Percentiles rank a stretch among this genome's conserved stretches.
phyloP scores from a whole-genome alignment of 2,888 invertebrate species.

The Eubasilissa splendida region DNA sequence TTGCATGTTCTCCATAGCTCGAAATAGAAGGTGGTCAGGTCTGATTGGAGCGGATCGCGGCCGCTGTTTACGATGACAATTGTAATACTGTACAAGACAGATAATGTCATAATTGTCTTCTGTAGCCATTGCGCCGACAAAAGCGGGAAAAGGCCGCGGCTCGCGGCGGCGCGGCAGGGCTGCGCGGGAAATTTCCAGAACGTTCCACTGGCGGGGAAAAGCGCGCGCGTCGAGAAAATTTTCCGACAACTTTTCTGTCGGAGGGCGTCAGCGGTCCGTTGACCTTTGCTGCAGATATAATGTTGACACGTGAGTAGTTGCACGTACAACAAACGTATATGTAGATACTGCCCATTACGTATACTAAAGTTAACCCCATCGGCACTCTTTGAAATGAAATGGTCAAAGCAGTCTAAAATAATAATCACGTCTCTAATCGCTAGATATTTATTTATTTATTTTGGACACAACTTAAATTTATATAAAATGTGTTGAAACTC shows the following conservation, averaged over 20 bases:
- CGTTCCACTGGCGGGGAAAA: background rate
- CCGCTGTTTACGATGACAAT: background rate
- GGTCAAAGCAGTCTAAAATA: no score
- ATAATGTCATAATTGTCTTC: no score
- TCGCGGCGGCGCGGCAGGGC: background rate
- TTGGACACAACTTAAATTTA: no score
- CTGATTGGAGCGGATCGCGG: background rate
- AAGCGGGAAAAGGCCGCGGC: background rate
- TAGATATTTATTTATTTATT: no score
- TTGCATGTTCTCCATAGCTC: background rate
- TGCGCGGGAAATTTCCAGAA: background rate
- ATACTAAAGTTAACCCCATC: no score
- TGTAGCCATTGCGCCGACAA: background rate
- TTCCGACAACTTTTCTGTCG: background rate
- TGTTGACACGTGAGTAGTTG: no score
- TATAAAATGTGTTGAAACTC: no score
- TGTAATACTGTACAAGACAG: background rate
- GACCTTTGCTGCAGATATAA: background rate
- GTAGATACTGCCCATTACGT: no score
- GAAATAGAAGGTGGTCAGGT: conserved; percentile 10
- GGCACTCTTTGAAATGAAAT: no score
- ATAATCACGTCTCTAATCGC: no score
- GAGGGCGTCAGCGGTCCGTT: background rate
- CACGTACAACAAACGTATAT: no score
- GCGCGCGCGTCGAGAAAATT: background rate